Evolutionary conservation across 1,140 invertebrate genomes (phyloP), one percentile per base, ranked within the genome.

Genomic region (Meloidogyne exigua): DNA sequence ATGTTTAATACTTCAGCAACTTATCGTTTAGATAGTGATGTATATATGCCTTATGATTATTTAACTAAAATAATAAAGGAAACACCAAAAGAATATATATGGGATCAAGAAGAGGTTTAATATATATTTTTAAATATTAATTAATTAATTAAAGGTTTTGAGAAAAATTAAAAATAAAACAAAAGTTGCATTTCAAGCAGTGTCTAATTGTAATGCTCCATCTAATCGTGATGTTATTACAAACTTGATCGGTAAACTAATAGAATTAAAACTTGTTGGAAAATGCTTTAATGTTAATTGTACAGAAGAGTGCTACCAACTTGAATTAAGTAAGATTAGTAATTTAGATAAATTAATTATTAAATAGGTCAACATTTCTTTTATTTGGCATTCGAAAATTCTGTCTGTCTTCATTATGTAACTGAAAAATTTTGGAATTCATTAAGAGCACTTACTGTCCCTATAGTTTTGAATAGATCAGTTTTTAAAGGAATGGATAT

Each of bases 361-460:
- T 44, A 25, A 32, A 32, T 10, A 77, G 76, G 64, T 68, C 64
- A 79, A 21, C 88, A 77, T 21, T 76, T 73, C 21, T 77, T 77
- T 25, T 88, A 88, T 76, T 65, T 88, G 32, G 74, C 85, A 5
- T 88, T 88, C 76, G 88, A 88, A 76, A 88, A 88, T 74, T 79
- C 82, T 11, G 42, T 87, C 7, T 88, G 88, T 76, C 68, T 72
- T 21, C 81, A 88, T 75, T 88, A 88, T 73, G 77, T 88, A 23
- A 88, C 86, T 5, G 87, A 88, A 76, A 88, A 88, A 63, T 82
- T 83, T 63, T 85, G 76, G 76, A 77, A 65, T 42, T 18, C 67
- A 26, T 28, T 73, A 23, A 21, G 65, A n/a, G 12, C 57, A 12
- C 57, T 77, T 15, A 67, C 42, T 26, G 44, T 77, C 21, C 73